phyloP scores from a whole-genome alignment of 2,797 vertebrate species.

The Tolypeutes matacus region DNA sequence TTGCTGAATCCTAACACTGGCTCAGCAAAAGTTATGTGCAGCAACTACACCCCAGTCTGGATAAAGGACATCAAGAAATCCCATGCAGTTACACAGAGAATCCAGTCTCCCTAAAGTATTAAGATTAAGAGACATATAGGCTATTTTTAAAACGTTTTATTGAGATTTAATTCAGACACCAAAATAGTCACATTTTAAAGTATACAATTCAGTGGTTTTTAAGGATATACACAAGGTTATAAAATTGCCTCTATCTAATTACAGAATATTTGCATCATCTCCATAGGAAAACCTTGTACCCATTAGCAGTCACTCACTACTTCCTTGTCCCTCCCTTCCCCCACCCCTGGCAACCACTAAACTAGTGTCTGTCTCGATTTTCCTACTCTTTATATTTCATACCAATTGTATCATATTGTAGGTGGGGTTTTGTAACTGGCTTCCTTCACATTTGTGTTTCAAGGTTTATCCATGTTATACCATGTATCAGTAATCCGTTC shows the following conservation, averaged over 20 bases:
- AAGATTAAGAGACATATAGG: background rate
- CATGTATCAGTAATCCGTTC: background rate
- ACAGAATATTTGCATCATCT: background rate
- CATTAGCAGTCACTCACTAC: background rate
- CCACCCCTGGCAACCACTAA: background rate
- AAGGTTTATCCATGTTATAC: background rate
- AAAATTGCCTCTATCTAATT: background rate
- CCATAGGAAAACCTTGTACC: background rate
- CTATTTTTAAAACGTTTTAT: background rate
- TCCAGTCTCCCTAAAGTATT: background rate
- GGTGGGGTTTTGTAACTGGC: background rate
- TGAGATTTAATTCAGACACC: background rate
- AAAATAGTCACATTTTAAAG: background rate
- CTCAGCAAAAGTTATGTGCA: background rate
- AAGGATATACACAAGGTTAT: background rate
- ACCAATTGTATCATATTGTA: background rate
- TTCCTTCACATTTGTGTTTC: background rate
- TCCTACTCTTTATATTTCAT: background rate
- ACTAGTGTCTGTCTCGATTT: background rate
- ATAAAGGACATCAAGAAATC: background rate
- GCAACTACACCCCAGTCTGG: background rate
- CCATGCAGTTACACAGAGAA: background rate
- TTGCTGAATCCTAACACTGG: background rate
- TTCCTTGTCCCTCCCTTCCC: background rate
- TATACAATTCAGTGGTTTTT: background rate